Base-by-base conservation (phyloP, 2,797 vertebrate genomes). In the Chiroxiphia lanceolata region DNA sequence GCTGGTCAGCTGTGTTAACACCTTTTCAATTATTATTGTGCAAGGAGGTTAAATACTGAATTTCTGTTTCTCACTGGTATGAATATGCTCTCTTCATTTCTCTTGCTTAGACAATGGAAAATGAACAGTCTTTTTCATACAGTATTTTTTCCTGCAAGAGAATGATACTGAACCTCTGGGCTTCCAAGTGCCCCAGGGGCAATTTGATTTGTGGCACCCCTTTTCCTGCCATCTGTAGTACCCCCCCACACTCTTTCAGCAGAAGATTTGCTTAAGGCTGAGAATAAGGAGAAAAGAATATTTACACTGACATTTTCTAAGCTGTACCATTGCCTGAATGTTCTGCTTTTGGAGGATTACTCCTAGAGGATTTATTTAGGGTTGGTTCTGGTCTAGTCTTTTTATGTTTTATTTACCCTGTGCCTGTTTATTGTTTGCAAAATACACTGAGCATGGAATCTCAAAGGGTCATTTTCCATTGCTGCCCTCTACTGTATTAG, bases 391-490 rank as follows among this genome's bases (percentile, higher is more conserved):
- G 44, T 93, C 83, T 86, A 72, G 78, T 83, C 60, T 87, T 96
- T 88, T 94, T 71, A 89, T 80, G 75, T 94, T 96, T 92, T 96
- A 92, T 96, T 95, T 95, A 94, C 75, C 75, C 90, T 83, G 61
- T 71, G 61, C 71, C 72, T 90, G 60, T 85, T 96, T 89, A 92
- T 80, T 90, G 72, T 93, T 95, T 90, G 83, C 86, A 89, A 83
- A 96, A 77, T 47, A 93, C 87, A 82, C 85, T 19, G 44, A 94
- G 67, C 9, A 9, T 48, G 83, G 94, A 90, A 65, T 93, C 88
- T 95, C 86, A 34, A 64, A 87, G 88, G 93, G 95, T 93, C 68
- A 68, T 65, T 94, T 92, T 92, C 83, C 90, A 85, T 89, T 71
- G 90, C 90, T 96, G 91, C 71, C 90, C 93, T 87, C 88, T 95